Evolutionary conservation across 2,797 vertebrate genomes (phyloP), one percentile per base, ranked within the genome.

Genomic region (Scolopax bukidnonensis): DNA sequence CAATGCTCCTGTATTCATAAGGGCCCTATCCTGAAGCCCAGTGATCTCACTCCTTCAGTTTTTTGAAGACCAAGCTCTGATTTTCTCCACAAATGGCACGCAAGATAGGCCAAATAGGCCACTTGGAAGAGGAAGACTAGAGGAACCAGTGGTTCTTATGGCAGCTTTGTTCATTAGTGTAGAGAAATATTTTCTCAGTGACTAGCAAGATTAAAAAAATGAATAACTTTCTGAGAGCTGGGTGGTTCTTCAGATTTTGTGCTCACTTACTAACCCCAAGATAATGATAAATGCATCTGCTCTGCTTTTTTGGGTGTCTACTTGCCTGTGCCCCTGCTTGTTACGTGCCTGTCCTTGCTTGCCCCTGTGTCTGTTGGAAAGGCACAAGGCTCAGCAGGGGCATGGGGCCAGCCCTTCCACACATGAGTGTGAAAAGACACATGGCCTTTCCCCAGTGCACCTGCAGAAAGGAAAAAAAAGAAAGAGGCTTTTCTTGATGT

Each of bases 231-330:
- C 89, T 63, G 77, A 45, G 63, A 61, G 7, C 53, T 87, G 73
- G 78, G 73, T 65, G 56, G 56, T 41, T 71, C 65, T 78, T 76
- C 41, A 75, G 73, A 92, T 89, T 93, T 82, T 69, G 54, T 79
- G 23, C 69, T 93, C 43, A 67, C 23, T 79, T 92, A 11, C 76
- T 85, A 92, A 70, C 18, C 2, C 27, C 61, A 75, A 40, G 56
- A 23, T 73, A 60, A 90, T 69, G 89, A 84, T 40, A 96, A 96
- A 93, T 20, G 9, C 75, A 85, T 56, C 91, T 69, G 36, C 76
- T 89, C 60, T 70, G 48, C 25, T 80, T 57, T 76, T 71, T 84
- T 63, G 43, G 63, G 80, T 84, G 33, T 59, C 81, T 94, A 3
- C 69, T 47, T 38, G 38, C 23, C 80, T 30, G 64, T 74, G 93